These are phyloP conservation scores for Mamestra configurata DNA, from an alignment of 1,140 invertebrate genomes.

Conservation along the genomic window DNA sequence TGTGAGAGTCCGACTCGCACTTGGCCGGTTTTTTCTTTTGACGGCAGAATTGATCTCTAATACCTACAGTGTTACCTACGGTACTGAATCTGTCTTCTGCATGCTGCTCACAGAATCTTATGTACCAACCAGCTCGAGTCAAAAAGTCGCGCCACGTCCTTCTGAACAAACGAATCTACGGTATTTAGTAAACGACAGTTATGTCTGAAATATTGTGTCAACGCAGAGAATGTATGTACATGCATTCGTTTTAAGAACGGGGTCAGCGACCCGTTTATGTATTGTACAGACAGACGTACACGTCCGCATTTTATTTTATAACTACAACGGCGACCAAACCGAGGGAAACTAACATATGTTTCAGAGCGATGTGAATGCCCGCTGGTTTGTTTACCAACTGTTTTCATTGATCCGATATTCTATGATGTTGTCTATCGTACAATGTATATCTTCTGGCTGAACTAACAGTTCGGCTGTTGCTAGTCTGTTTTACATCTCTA, in stretches of 20 bases:
- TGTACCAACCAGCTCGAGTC: not conserved
- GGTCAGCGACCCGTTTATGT: slow-evolving; percentile 83
- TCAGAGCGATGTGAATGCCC: slow-evolving; percentile 60
- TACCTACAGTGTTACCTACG: too few species aligned
- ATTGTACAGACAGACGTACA: slow-evolving; percentile 78
- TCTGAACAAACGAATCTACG: slow-evolving; percentile 15
- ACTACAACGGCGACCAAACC: slow-evolving; percentile 57
- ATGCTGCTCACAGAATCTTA: too few species aligned
- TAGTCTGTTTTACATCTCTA: slow-evolving; percentile 5
- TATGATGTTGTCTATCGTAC: slow-evolving; percentile 31
- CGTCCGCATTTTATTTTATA: slow-evolving; percentile 82
- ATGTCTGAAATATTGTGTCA: slow-evolving; percentile 53
- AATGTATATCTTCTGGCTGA: not conserved
- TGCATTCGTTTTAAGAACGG: slow-evolving; percentile 57
- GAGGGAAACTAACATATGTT: slow-evolving; percentile 56
- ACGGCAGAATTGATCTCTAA: too few species aligned
- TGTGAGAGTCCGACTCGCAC: too few species aligned
- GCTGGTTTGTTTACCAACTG: slow-evolving; percentile 60
- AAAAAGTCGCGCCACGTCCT: not conserved
- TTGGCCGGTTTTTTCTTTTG: too few species aligned
- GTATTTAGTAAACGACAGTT: slow-evolving; percentile 27
- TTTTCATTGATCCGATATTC: slow-evolving; percentile 51
- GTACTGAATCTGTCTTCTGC: too few species aligned
- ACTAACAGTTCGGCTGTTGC: not conserved
- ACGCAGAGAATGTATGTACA: slow-evolving; percentile 48